A percentile compares a stretch with the other conserved stretches of the same genome.
phyloP scores from a whole-genome alignment of 2,113 vertebrate species.

The Orycteropus afer region DNA sequence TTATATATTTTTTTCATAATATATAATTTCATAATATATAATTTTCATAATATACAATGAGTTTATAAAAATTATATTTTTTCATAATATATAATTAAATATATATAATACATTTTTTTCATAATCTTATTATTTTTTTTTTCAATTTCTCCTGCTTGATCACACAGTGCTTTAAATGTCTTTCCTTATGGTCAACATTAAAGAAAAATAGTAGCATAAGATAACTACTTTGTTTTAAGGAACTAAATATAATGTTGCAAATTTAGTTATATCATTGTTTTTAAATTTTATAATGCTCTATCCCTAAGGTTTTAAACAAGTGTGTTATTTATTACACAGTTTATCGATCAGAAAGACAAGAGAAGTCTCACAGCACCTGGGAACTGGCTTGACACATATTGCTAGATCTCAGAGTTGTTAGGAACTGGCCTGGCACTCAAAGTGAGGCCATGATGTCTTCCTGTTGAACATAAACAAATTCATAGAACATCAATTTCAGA shows the following conservation, averaged over 20 bases:
- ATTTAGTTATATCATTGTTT: not conserved
- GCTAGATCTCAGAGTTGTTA: not conserved
- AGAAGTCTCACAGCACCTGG: not conserved
- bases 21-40: no score
- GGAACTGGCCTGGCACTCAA: not conserved
- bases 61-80: no score
- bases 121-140: not conserved
- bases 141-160: not conserved
- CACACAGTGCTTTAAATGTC: not conserved
- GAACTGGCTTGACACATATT: not conserved
- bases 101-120: no score
- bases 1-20: no score
- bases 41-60: no score
- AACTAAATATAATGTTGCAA: not conserved
- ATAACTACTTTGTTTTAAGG: not conserved
- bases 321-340: not conserved
- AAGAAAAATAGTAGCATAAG: not conserved
- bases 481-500: not conserved
- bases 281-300: not conserved
- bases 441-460: not conserved
- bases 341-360: not conserved
- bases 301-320: not conserved
- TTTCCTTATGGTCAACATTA: not conserved
- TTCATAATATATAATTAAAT: no score
- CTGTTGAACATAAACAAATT: not conserved